A percentile compares a stretch with the other conserved stretches of the same genome.
phyloP scores from a whole-genome alignment of 2,113 vertebrate genomes.

The Aepyceros melampus region DNA sequence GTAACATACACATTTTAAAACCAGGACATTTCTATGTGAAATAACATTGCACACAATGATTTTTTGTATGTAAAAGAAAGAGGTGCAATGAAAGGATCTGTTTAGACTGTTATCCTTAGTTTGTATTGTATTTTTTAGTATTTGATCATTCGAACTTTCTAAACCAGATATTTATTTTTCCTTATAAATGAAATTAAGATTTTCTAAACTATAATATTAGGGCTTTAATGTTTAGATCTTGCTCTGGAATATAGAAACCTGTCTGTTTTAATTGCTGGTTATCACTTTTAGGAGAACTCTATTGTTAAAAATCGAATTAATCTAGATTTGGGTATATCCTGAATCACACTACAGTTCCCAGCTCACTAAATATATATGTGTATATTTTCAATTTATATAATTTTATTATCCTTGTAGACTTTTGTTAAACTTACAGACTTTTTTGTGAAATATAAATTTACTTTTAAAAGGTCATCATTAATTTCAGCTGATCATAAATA shows the following conservation, averaged over 20 bases:
- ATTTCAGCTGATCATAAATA: background rate
- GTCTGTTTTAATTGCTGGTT: background rate
- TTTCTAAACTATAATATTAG: background rate
- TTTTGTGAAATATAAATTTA: background rate
- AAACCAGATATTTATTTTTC: background rate
- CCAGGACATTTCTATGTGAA: background rate
- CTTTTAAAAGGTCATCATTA: background rate
- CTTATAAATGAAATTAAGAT: background rate
- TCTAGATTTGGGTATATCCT: background rate
- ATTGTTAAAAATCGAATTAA: background rate
- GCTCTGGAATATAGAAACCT: background rate
- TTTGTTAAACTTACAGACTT: background rate
- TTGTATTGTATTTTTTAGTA: background rate
- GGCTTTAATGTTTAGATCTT: background rate
- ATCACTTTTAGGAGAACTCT: background rate
- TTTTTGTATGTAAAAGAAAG: background rate
- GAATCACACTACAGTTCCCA: background rate
- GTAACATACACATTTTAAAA: background rate
- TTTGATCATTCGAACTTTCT: background rate
- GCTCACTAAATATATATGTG: background rate
- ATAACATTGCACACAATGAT: background rate
- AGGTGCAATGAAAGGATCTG: background rate
- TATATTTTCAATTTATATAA: background rate
- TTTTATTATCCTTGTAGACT: background rate
- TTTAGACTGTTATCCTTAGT: background rate